Conservation (phyloP, 1,140 invertebrate species). For the Drosophila nigrodunni region DNA sequence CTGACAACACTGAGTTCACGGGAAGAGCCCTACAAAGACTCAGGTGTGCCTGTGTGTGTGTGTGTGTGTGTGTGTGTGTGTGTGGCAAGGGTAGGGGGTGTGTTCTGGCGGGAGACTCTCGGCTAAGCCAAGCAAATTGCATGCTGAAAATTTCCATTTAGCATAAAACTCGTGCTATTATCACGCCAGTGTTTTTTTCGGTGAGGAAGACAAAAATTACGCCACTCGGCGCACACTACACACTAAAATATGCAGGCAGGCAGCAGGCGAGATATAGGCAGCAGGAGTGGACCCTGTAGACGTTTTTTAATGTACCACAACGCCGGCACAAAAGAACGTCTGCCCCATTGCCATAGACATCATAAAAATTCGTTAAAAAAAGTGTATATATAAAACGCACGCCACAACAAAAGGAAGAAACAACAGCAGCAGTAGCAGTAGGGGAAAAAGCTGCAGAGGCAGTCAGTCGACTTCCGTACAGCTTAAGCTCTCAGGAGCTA, state of each 20-base stretch:
- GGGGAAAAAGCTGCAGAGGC: not conserved
- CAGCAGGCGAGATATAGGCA: not conserved
- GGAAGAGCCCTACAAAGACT: not conserved
- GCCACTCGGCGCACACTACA: constrained; percentile 71
- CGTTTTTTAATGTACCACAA: constrained; percentile 78
- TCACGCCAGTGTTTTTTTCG: constrained; percentile 32
- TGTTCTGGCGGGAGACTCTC: not conserved
- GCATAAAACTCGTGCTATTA: constrained; percentile 76
- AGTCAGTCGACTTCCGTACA: constrained; percentile 64
- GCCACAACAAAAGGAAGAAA: constrained; percentile 38
- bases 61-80: not conserved
- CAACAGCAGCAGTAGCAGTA: constrained; percentile 1
- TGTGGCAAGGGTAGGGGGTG: not conserved
- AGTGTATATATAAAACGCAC: constrained; percentile 75
- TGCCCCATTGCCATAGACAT: constrained; percentile 75
- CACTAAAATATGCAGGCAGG: constrained; percentile 72
- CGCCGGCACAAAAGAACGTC: constrained; percentile 69
- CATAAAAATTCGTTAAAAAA: constrained; percentile 82
- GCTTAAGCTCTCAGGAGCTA: constrained; percentile 56
- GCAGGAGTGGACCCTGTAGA: constrained; percentile 61
- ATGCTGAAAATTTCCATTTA: constrained; percentile 80
- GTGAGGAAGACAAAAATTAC: constrained; percentile 65
- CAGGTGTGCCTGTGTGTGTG: constrained; percentile 14
- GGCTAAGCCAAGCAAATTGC: constrained; percentile 60
- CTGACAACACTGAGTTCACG: constrained; percentile 20